phyloP scores from a whole-genome alignment of 2,888 invertebrate species.

The Macrosiphum euphorbiae region DNA sequence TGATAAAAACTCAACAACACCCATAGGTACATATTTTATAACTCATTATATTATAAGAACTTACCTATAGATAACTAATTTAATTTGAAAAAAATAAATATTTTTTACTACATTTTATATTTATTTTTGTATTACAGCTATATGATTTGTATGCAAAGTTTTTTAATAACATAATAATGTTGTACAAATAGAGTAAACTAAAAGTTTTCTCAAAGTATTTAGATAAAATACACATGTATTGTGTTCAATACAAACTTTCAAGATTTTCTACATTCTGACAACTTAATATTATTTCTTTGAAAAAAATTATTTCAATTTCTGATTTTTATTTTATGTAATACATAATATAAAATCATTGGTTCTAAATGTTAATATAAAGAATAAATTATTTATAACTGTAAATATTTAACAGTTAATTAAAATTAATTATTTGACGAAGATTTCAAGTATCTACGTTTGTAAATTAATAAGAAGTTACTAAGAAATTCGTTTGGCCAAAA shows the following conservation, averaged over 20 bases:
- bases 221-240: neutral
- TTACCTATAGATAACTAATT: neutral
- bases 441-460: neutral
- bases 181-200: neutral
- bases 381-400: neutral
- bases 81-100: neutral
- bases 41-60: neutral
- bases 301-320: neutral
- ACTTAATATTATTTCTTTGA: neutral
- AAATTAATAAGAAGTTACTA: too few relatives aligned
- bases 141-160: slow-evolving; percentile 2
- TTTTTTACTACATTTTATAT: neutral
- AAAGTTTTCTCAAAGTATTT: slow-evolving; percentile 25
- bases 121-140: neutral
- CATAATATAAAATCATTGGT: neutral
- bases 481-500: too few relatives aligned
- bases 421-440: neutral
- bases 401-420: too few relatives aligned
- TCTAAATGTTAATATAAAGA: neutral
- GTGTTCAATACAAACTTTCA: neutral
- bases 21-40: neutral
- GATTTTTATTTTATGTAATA: neutral
- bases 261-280: neutral
- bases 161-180: slow-evolving; percentile 30
- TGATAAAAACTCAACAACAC: neutral